phyloP scores from a whole-genome alignment of 2,797 vertebrate genomes.

The Eidolon dupreanum region DNA sequence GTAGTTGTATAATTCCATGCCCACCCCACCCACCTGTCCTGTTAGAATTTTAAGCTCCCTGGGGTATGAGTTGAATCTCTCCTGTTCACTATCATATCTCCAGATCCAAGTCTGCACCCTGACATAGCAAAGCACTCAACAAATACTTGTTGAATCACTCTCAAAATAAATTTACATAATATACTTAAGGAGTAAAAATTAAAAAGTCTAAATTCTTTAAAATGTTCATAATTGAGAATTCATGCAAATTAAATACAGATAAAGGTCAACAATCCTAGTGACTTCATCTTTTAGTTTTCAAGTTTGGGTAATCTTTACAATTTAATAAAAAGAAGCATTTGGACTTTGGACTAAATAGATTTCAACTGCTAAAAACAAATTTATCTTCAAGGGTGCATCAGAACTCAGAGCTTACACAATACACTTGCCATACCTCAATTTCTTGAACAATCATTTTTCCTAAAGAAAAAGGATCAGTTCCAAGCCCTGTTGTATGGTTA shows the following conservation, averaged over 20 bases:
- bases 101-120: not conserved
- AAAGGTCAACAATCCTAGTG: not conserved
- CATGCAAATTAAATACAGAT: constrained; percentile 2
- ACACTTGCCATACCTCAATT: not conserved
- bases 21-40: not conserved
- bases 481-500: not conserved
- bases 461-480: not conserved
- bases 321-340: not conserved
- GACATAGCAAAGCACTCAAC: not conserved
- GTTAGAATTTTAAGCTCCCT: not conserved
- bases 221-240: not conserved
- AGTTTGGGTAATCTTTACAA: not conserved
- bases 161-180: not conserved
- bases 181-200: not conserved
- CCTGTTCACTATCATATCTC: not conserved
- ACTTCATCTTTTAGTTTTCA: not conserved
- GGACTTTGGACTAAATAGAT: not conserved
- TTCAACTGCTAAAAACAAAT: constrained; percentile 9
- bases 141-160: not conserved
- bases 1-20: not conserved
- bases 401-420: not conserved
- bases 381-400: not conserved
- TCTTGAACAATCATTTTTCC: not conserved
- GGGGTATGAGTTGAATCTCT: not conserved
- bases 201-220: not conserved